Conservation (phyloP, 2,888 invertebrate species). For the Parnassius mnemosyne region DNA sequence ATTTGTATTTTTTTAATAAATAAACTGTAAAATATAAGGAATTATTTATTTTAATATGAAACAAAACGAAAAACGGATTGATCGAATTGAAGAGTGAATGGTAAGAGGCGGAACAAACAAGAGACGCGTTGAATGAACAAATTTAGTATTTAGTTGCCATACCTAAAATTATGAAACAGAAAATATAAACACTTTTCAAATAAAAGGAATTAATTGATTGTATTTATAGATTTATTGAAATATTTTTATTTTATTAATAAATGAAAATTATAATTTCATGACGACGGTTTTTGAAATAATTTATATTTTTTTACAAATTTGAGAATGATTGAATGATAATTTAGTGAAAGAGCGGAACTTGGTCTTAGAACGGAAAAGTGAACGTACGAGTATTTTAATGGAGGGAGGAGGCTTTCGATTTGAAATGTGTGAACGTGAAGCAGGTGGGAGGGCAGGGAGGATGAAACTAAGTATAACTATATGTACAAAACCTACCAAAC, state of each 20-base stretch:
- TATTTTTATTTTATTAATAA: no score
- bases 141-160: conserved; percentile 26
- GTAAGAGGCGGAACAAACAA: conserved; percentile 38
- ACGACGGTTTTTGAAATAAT: no score
- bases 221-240: no score
- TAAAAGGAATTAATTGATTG: no score
- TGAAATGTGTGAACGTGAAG: conserved; percentile 38
- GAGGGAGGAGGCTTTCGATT: conserved; percentile 59
- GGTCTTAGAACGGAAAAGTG: conserved; percentile 28
- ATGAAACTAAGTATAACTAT: conserved; percentile 38
- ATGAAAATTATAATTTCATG: no score
- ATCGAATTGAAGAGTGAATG: conserved; percentile 53
- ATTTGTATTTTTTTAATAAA: conserved; percentile 42
- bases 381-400: conserved; percentile 30
- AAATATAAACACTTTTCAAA: no score
- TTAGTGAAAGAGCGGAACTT: conserved; percentile 26
- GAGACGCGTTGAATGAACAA: conserved; percentile 40
- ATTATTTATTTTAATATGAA: conserved; percentile 51
- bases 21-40: conserved; percentile 48
- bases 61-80: conserved; percentile 56
- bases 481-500: conserved; percentile 72
- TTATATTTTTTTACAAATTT: no score
- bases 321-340: conserved; percentile 33
- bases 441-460: conserved; percentile 46
- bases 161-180: conserved; percentile 8